Evolutionary conservation across 2,797 vertebrate species (phyloP).

Genomic region (Eurystomus glaucurus): DNA sequence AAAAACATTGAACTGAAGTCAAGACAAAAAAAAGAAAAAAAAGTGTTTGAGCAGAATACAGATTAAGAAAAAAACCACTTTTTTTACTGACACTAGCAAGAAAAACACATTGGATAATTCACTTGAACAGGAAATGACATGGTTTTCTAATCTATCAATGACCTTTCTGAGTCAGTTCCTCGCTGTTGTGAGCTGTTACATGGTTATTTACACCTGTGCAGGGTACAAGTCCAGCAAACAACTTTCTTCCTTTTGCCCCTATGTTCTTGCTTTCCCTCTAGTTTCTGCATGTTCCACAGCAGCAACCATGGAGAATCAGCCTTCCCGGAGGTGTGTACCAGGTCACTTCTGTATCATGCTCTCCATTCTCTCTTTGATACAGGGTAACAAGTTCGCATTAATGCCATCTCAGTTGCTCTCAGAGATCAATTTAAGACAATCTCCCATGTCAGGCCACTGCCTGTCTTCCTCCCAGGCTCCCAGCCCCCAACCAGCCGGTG

Average conservation of each 20-base stretch:
- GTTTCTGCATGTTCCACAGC: not conserved
- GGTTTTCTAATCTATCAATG: not conserved
- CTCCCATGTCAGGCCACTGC: not conserved
- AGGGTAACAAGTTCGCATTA: not conserved
- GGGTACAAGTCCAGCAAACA: not conserved
- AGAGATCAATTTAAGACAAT: not conserved
- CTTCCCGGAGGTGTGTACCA: not conserved
- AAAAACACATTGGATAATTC: conserved; percentile 30
- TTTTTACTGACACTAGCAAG: not conserved
- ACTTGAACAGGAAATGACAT: not conserved
- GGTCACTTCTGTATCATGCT: accelerated
- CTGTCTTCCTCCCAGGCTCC: accelerated
- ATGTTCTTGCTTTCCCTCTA: accelerated
- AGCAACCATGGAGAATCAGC: not conserved
- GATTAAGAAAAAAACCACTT: not conserved
- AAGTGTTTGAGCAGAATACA: not conserved
- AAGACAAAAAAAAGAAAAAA: not conserved
- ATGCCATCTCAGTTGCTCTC: not conserved
- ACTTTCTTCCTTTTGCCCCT: not conserved
- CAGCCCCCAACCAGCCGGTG: accelerated
- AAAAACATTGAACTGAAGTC: conserved; percentile 44
- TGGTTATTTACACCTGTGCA: not conserved
- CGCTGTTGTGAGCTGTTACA: not conserved
- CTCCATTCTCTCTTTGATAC: not conserved
- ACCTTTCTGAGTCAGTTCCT: not conserved